Percentiles rank a stretch among this genome's conserved stretches.
phyloP scores from a whole-genome alignment of 2,888 invertebrate species.

The Calephelis perditalis region DNA sequence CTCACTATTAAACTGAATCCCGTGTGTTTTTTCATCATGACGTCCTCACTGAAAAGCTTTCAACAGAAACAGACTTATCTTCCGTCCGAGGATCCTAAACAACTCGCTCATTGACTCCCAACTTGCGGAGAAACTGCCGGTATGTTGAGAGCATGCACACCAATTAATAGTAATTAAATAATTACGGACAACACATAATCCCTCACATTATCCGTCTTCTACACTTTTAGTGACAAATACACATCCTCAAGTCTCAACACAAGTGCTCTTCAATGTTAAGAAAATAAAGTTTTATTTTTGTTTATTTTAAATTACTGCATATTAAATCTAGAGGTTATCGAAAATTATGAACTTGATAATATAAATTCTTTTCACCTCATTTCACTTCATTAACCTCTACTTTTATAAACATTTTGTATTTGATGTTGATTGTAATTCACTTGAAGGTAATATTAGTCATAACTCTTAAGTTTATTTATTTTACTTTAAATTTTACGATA shows the following conservation, averaged over 20 bases:
- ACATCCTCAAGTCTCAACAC: not conserved
- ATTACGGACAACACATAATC: slow-evolving; percentile 29
- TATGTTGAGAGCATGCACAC: slow-evolving; percentile 43
- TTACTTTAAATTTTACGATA: not conserved
- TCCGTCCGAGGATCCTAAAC: slow-evolving; percentile 27
- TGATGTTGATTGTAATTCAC: not conserved
- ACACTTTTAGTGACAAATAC: not conserved
- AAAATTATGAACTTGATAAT: not conserved
- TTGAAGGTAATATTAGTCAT: not conserved
- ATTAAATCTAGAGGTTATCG: not conserved
- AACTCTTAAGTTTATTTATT: not conserved
- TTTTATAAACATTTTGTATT: not conserved
- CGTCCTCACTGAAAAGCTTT: not conserved
- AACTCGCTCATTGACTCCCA: slow-evolving; percentile 34
- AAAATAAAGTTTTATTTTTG: not conserved
- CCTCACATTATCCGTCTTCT: slow-evolving; percentile 2
- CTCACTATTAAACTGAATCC: not conserved
- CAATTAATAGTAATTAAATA: slow-evolving; percentile 46
- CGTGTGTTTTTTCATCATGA: not conserved
- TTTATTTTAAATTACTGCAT: slow-evolving; percentile 2
- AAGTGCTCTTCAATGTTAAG: not conserved
- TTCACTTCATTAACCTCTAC: not conserved
- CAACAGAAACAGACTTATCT: not conserved
- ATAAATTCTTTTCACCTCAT: not conserved
- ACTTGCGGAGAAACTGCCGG: slow-evolving; percentile 42